These are phyloP conservation scores for Charina bottae DNA, from an alignment of 2,113 vertebrate species.

Conservation along the genomic window DNA sequence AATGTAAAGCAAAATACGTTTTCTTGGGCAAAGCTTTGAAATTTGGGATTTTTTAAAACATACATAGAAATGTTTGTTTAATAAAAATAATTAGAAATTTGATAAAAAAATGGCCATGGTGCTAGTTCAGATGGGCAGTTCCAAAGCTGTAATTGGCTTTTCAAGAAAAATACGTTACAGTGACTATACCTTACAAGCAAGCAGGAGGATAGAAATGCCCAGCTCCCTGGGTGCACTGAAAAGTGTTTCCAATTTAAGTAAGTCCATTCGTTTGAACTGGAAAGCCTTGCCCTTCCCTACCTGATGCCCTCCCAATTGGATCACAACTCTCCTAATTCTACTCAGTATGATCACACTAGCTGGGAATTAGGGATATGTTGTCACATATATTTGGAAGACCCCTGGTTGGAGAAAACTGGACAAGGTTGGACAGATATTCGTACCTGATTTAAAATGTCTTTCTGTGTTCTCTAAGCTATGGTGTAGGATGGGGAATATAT, in stretches of 20 bases:
- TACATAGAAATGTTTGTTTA: background rate
- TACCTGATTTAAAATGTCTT: background rate
- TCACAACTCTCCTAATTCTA: background rate
- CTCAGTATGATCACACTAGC: background rate
- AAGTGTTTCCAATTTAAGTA: background rate
- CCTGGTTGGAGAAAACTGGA: background rate
- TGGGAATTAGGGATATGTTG: background rate
- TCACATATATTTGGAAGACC: background rate
- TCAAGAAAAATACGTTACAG: background rate
- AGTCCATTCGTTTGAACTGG: background rate
- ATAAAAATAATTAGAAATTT: background rate
- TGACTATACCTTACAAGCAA: background rate
- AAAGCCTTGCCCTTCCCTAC: background rate
- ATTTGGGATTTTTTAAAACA: background rate
- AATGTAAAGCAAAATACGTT: background rate
- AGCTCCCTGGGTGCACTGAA: background rate
- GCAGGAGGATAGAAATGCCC: background rate
- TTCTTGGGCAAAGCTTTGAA: background rate
- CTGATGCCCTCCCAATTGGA: background rate
- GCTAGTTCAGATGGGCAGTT: background rate
- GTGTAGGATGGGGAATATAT: background rate
- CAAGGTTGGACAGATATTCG: background rate
- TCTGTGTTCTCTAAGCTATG: background rate
- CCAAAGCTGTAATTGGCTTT: background rate
- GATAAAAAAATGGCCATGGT: background rate